Evolutionary conservation across 2,113 vertebrate species (phyloP), one percentile per base, ranked within the genome.

Genomic region (Phalacrocorax aristotelis): DNA sequence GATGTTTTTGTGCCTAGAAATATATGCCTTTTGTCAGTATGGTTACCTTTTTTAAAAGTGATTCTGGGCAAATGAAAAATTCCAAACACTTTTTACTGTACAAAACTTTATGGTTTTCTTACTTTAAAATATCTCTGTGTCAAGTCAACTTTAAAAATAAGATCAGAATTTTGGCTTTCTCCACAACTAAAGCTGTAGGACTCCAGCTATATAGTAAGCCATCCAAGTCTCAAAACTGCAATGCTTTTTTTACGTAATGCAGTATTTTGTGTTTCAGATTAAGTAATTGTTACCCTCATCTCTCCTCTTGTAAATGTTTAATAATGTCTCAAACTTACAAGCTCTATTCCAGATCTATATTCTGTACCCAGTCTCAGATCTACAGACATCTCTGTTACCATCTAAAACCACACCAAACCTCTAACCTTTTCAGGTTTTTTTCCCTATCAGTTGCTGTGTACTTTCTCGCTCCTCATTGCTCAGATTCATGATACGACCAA

Each of bases 221-320:
- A 64, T 2, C 29, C 17, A 38, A n/a, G 10, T 80, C 72, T 89
- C 49, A 60, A 51, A 88, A 83, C 42, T 51, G 7, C 29, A 32
- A 25, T 71, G 32, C 6, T 48, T 46, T 74, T 68, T 81, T 46
- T 7, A 44, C 66, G 32, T 58, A 40, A 48, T 61, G 40, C 40
- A 12, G 1, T 87, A 52, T 91, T 91, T 94, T 95, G 21, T 83
- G 48, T 80, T 81, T 87, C 21, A 74, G 55, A 62, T 93, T 30
- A 94, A 74, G 30, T 87, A 74, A 92, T 83, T 72, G 2, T 79
- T 79, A 2, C 42, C 52, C 18, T 90, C 34, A 9, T 93, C 10
- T 81, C 18, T 91, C 4, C 27, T 74, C 60, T 78, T 89, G 68
- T 84, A 87, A 95, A 81, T 74, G 5, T 94, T 92, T 81, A 57